Percentiles rank a stretch among this genome's conserved stretches.
These are phyloP conservation scores for Dinothrombium tinctorium DNA, from an alignment of 1,140 invertebrate species.

Conservation along the genomic window DNA sequence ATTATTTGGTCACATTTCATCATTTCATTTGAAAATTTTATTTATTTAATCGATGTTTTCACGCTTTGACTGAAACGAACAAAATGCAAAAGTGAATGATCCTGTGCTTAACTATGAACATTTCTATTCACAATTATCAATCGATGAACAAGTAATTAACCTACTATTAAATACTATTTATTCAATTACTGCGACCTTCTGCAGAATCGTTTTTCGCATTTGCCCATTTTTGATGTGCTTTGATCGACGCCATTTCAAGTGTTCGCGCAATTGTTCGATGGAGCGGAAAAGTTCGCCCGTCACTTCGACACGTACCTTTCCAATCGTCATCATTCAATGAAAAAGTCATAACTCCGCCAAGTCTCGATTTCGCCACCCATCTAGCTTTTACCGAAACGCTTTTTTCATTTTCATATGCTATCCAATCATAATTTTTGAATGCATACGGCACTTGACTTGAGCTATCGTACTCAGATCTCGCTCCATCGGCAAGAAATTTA, in stretches of 20 bases:
- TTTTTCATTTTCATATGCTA: constrained; percentile 53
- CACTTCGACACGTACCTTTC: constrained; percentile 6
- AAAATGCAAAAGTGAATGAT: too few species aligned
- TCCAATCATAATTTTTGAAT: constrained; percentile 47
- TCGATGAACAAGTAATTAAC: too few species aligned
- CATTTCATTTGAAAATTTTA: too few species aligned
- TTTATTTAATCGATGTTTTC: too few species aligned
- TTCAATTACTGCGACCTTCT: too few species aligned
- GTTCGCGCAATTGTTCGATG: constrained; percentile 6
- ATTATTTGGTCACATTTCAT: too few species aligned
- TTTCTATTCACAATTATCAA: too few species aligned
- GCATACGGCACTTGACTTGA: constrained; percentile 51
- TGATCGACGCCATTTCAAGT: constrained; percentile 7
- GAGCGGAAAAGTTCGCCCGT: constrained; percentile 8
- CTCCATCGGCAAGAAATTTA: constrained; percentile 12
- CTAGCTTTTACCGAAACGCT: constrained; percentile 46
- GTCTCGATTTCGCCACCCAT: constrained; percentile 13
- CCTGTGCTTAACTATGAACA: too few species aligned
- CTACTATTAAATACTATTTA: too few species aligned
- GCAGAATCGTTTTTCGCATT: too few species aligned
- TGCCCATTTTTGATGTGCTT: too few species aligned
- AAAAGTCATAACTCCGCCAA: constrained; percentile 17
- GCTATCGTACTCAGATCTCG: constrained; percentile 29
- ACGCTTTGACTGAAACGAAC: too few species aligned
- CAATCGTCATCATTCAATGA: constrained; percentile 17